These are phyloP conservation scores for Diplodus sargus DNA, from an alignment of 2,797 vertebrate species.

Conservation along the genomic window DNA sequence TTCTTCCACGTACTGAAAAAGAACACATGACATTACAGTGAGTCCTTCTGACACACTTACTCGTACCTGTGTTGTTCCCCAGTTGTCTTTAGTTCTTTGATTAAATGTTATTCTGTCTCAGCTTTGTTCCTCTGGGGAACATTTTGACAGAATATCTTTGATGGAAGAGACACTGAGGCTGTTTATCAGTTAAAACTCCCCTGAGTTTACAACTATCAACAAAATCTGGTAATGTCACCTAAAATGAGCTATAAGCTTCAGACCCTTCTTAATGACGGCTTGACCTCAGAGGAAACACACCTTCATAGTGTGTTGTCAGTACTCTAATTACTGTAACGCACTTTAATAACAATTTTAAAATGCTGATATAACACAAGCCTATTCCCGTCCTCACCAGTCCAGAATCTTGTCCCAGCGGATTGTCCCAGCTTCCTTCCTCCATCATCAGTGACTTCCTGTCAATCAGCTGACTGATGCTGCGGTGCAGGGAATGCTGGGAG, in stretches of 20 bases:
- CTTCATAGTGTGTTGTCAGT: background rate
- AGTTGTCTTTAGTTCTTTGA: too few species aligned
- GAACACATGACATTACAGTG: slow-evolving; percentile 1
- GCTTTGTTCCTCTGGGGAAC: background rate
- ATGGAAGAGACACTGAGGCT: background rate
- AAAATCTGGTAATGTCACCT: background rate
- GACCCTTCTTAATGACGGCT: background rate
- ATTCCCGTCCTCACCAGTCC: slow-evolving; percentile 74
- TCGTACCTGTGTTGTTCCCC: too few species aligned
- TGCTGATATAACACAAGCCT: slow-evolving; percentile 1
- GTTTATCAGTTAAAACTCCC: too few species aligned
- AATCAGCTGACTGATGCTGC: slow-evolving; percentile 93
- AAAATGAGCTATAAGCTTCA: background rate
- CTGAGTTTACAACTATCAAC: background rate
- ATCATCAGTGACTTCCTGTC: slow-evolving; percentile 87
- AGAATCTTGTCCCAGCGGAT: slow-evolving; percentile 85
- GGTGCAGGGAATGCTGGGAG: slow-evolving; percentile 89
- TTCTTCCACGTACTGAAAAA: slow-evolving; percentile 89
- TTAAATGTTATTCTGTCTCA: background rate
- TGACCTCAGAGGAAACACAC: background rate
- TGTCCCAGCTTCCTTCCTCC: slow-evolving; percentile 90
- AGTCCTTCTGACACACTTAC: background rate
- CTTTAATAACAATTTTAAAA: background rate
- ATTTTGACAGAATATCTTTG: background rate
- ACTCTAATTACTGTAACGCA: background rate